Conservation (phyloP, 2,797 vertebrate genomes). For the Artibeus lituratus region DNA sequence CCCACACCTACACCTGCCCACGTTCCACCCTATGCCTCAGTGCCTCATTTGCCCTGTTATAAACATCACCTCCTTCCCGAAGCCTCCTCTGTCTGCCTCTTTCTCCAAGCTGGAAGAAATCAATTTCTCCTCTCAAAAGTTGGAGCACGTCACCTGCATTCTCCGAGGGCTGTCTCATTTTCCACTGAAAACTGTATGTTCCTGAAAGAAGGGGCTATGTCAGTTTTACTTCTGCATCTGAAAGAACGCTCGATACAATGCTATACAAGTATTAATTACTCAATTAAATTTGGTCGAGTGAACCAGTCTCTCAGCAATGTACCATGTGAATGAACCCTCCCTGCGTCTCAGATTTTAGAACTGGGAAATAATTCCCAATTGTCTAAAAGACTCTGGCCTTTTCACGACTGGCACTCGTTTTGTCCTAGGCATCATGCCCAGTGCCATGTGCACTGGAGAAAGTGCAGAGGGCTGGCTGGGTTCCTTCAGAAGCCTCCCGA, state of each 20-base stretch:
- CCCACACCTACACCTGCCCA: background rate
- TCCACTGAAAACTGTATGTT: background rate
- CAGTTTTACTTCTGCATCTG: background rate
- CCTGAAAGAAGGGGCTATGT: background rate
- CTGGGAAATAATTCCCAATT: background rate
- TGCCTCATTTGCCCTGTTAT: background rate
- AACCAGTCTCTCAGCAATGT: background rate
- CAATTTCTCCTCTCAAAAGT: background rate
- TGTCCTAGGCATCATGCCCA: background rate
- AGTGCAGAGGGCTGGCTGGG: background rate
- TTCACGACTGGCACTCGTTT: background rate
- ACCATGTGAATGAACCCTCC: background rate
- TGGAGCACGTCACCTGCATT: background rate
- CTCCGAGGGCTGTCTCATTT: background rate
- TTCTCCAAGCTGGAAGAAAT: constrained; percentile 23
- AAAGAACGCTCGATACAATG: background rate
- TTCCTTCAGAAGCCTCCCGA: background rate
- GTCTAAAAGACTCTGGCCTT: background rate
- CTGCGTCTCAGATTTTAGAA: background rate
- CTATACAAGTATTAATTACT: background rate
- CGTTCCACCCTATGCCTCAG: background rate
- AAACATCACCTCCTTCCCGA: background rate
- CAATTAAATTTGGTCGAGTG: constrained; percentile 13
- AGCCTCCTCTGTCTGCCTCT: background rate
- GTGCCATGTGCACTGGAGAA: background rate